phyloP scores from a whole-genome alignment of 1,140 invertebrate species.

The Drosophila chauvacae region DNA sequence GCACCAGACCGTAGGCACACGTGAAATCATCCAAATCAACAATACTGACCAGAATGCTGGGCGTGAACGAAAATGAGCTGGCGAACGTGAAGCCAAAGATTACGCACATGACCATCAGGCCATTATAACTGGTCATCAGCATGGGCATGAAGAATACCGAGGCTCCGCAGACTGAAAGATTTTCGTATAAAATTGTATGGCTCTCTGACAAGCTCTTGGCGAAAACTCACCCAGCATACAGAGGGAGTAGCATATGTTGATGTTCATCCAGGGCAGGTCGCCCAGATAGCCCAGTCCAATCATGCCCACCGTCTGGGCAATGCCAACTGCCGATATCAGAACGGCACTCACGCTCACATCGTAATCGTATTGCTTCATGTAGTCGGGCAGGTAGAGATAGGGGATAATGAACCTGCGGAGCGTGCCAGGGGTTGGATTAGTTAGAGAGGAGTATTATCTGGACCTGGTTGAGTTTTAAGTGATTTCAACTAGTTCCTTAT shows the following conservation, averaged over 20 bases:
- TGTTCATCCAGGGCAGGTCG: conserved; percentile 94
- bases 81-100: conserved; percentile 94
- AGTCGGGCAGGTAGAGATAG: conserved; percentile 94
- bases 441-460: conserved; percentile 2
- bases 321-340: conserved; percentile 92
- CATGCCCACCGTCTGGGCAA: conserved; percentile 95
- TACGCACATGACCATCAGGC: conserved; percentile 86
- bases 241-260: conserved; percentile 91
- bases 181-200: background rate
- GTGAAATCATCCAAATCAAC: conserved; percentile 89
- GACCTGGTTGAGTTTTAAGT: conserved; percentile 11
- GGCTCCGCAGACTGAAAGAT: conserved; percentile 87
- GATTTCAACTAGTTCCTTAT: conserved; percentile 39
- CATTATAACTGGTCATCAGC: conserved; percentile 87
- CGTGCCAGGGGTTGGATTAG: conserved; percentile 20
- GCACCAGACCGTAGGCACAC: conserved; percentile 93
- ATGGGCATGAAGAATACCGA: conserved; percentile 90
- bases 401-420: conserved; percentile 90
- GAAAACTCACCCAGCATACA: conserved; percentile 87
- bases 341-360: conserved; percentile 90
- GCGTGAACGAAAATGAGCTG: conserved; percentile 94
- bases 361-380: conserved; percentile 87
- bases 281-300: conserved; percentile 95
- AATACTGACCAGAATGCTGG: conserved; percentile 90
- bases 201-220: background rate